Conservation (phyloP, 2,797 vertebrate genomes). For the Poliocrania exsul region DNA sequence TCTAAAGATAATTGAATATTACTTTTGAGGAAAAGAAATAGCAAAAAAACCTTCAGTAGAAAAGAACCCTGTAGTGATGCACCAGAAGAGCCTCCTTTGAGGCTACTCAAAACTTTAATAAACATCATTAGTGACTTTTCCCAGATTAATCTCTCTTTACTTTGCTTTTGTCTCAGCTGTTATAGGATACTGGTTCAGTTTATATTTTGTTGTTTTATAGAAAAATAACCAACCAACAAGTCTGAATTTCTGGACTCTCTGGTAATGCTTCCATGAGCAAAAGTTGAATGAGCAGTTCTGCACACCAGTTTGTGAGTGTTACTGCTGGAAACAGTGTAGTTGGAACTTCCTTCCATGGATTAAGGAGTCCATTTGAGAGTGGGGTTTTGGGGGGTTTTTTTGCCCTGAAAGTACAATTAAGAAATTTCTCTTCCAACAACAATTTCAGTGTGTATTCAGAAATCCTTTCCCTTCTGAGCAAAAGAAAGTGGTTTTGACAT, state of each 20-base stretch:
- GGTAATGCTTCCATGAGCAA: neutral
- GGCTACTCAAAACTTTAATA: neutral
- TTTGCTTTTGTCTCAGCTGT: neutral
- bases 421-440: neutral
- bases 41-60: neutral
- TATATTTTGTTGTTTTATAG: neutral
- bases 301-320: neutral
- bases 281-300: neutral
- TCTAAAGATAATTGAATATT: neutral
- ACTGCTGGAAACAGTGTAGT: rapidly evolving
- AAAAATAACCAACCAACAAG: neutral
- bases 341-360: neutral
- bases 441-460: neutral
- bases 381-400: neutral
- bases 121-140: neutral
- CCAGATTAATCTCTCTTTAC: neutral
- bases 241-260: neutral
- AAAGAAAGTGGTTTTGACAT: neutral
- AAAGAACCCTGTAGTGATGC: neutral
- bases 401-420: neutral
- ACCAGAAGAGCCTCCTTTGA: neutral
- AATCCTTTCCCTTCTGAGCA: neutral
- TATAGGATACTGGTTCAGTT: neutral
- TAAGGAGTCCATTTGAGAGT: neutral
- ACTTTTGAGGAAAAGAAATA: neutral